These are phyloP conservation scores for Lottia gigantea DNA, from an alignment of 2,888 invertebrate species.

Conservation along the genomic window DNA sequence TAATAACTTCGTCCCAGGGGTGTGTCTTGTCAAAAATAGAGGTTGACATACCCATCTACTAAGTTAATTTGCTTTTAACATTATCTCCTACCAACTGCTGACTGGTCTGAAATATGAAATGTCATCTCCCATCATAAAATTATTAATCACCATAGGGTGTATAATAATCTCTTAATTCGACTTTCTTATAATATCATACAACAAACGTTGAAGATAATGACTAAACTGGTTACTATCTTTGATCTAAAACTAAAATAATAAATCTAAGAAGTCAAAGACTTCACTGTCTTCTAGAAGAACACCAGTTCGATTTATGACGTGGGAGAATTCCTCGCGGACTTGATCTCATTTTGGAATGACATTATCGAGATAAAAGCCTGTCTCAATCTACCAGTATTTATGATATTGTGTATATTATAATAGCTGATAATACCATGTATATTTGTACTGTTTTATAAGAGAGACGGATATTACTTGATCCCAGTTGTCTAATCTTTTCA, in stretches of 20 bases:
- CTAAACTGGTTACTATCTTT: not conserved
- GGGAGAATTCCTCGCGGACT: not conserved
- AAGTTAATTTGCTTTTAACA: no score
- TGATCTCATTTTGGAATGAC: slow-evolving; percentile 10
- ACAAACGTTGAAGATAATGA: no score
- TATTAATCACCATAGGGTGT: no score
- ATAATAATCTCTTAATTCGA: no score
- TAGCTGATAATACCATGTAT: not conserved
- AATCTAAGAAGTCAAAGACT: not conserved
- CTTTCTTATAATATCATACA: no score
- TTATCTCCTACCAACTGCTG: no score
- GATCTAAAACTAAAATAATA: slow-evolving; percentile 4
- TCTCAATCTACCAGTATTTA: not conserved
- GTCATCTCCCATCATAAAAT: no score
- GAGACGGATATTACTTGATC: not conserved
- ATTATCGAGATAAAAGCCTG: slow-evolving; percentile 2
- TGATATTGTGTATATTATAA: not conserved
- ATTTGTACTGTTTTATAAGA: not conserved
- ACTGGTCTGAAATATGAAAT: no score
- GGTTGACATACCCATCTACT: no score
- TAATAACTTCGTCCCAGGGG: no score
- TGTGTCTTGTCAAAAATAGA: no score
- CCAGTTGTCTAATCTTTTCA: not conserved
- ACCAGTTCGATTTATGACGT: not conserved
- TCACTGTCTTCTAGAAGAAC: not conserved